Percentiles rank a stretch among this genome's conserved stretches.
These are phyloP conservation scores for Astreopora myriophthalma DNA, from an alignment of 64 coral and sea anemone species.

Conservation along the genomic window DNA sequence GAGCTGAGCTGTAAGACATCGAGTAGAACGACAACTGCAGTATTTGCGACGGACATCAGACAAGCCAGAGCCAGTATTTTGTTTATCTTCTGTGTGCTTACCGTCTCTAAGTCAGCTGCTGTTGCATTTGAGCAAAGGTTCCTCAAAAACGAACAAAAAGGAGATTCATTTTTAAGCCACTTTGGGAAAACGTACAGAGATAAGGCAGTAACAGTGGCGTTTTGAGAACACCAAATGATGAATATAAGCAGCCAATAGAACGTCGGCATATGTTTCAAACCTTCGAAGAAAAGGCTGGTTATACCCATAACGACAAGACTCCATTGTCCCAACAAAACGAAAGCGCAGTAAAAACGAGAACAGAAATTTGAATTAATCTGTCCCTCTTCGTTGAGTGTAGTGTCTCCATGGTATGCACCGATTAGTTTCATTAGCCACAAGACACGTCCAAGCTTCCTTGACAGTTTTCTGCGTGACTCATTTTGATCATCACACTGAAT, in stretches of 20 bases:
- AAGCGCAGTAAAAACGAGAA: neutral
- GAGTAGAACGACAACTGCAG: neutral
- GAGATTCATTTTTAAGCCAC: neutral
- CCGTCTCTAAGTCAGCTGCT: neutral
- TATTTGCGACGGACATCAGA: neutral
- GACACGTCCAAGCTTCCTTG: neutral
- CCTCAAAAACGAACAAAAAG: neutral
- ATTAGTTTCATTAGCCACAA: neutral
- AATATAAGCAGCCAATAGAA: neutral
- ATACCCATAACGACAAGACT: neutral
- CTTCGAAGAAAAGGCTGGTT: slow-evolving; percentile 11
- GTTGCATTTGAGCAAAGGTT: neutral
- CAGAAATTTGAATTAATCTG: neutral
- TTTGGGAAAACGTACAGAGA: neutral
- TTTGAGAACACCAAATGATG: neutral
- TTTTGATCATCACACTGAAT: no score
- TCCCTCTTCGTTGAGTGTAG: neutral
- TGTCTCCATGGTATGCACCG: neutral
- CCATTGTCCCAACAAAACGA: neutral
- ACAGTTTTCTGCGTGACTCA: neutral
- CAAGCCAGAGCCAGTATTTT: neutral
- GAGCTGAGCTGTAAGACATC: neutral
- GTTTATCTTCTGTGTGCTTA: neutral
- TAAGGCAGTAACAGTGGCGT: neutral
- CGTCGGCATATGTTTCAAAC: neutral